phyloP scores from a whole-genome alignment of 2,797 vertebrate genomes.

The Graptemys geographica region DNA sequence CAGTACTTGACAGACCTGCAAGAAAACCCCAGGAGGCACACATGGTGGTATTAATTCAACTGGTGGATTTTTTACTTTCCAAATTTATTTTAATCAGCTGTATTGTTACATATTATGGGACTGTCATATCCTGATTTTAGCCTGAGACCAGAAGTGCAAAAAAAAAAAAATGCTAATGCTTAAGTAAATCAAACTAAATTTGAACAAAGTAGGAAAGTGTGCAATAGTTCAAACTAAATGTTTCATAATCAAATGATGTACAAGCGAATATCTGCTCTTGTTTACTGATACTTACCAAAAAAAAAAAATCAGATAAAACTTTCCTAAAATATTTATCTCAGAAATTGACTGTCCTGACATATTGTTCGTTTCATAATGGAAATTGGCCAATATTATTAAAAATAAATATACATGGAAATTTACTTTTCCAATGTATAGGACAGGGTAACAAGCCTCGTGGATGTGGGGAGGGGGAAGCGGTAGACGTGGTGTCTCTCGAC shows the following conservation, averaged over 20 bases:
- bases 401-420: slow-evolving; percentile 28
- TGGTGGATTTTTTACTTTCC: not conserved
- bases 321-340: slow-evolving; percentile 38
- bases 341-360: slow-evolving; percentile 5
- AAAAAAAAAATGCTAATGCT: not conserved
- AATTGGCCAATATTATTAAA: slow-evolving; percentile 3
- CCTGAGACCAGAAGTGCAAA: not conserved
- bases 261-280: not conserved
- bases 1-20: not conserved
- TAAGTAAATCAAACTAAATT: not conserved
- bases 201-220: not conserved
- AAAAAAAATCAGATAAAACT: not conserved
- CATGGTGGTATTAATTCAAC: not conserved
- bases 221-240: not conserved
- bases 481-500: too few species aligned
- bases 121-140: not conserved
- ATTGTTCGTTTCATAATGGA: slow-evolving; percentile 34
- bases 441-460: too few species aligned
- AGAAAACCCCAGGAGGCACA: not conserved
- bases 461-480: too few species aligned
- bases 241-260: slow-evolving; percentile 12
- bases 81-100: not conserved
- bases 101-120: not conserved
- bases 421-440: slow-evolving; percentile 13
- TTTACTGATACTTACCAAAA: not conserved